These are phyloP conservation scores for Heliconius nattereri DNA, from an alignment of 1,140 invertebrate genomes.

Conservation along the genomic window DNA sequence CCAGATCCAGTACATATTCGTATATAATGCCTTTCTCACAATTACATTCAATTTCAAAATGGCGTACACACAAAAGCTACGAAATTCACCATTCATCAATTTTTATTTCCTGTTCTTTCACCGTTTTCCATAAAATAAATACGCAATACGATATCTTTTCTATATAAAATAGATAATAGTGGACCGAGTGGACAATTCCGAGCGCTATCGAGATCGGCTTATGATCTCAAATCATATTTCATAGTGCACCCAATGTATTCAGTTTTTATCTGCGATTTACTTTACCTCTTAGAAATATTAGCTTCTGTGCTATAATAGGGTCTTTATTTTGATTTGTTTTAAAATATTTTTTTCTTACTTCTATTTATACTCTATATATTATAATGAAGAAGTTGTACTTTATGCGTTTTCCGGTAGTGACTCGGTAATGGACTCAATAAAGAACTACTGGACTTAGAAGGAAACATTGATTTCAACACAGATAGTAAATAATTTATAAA, in stretches of 20 bases:
- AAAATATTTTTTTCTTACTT: no score
- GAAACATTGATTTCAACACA: no score
- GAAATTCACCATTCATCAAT: constrained; percentile 6
- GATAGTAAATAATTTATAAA: no score
- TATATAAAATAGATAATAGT: constrained; percentile 27
- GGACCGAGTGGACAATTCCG: constrained; percentile 28
- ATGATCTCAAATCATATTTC: constrained; percentile 38
- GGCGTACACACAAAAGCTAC: neutral
- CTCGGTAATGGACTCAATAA: no score
- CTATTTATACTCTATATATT: no score
- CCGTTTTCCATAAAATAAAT: constrained; percentile 21
- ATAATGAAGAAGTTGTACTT: no score
- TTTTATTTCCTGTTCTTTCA: constrained; percentile 14
- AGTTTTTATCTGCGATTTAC: constrained; percentile 34
- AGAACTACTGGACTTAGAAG: no score
- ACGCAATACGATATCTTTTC: constrained; percentile 16
- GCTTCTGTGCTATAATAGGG: neutral
- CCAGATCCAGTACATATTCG: constrained; percentile 5
- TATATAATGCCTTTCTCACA: constrained; percentile 6
- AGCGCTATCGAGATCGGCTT: constrained; percentile 31
- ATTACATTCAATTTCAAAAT: neutral
- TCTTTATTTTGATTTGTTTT: no score
- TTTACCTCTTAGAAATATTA: constrained; percentile 30
- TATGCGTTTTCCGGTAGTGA: no score
- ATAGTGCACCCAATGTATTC: constrained; percentile 25